These are phyloP conservation scores for Drosophila elegans DNA, from an alignment of 1,140 invertebrate species.

Conservation along the genomic window DNA sequence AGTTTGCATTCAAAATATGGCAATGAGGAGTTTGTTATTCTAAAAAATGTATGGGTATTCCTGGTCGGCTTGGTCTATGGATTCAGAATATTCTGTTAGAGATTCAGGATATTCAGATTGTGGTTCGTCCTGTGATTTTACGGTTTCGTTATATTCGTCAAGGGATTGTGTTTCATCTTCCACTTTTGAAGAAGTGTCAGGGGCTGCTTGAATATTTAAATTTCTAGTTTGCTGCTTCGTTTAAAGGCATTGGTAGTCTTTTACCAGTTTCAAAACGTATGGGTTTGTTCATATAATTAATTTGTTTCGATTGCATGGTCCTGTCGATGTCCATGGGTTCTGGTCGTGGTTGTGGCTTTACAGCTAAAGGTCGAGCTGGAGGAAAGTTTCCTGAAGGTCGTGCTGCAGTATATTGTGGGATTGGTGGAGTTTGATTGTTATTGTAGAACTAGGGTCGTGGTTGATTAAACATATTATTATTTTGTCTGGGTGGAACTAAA, in stretches of 20 bases:
- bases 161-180: neutral
- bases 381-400: too few species aligned
- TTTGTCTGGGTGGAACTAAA: too few species aligned
- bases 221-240: neutral
- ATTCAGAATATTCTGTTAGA: neutral
- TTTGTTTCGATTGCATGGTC: constrained; percentile 11
- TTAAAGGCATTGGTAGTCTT: neutral
- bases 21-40: too few species aligned
- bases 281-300: constrained; percentile 23
- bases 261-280: constrained; percentile 3
- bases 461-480: neutral
- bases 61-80: too few species aligned
- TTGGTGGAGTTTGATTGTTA: too few species aligned
- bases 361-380: neutral
- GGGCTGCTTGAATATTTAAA: constrained; percentile 4
- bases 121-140: neutral
- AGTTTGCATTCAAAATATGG: constrained; percentile 43
- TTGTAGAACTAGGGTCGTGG: neutral
- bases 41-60: too few species aligned
- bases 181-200: neutral
- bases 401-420: too few species aligned
- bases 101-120: neutral
- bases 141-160: neutral
- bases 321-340: constrained; percentile 34
- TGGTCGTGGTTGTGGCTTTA: constrained; percentile 8